These are phyloP conservation scores for Palaemon carinicauda DNA, from an alignment of 1,140 invertebrate species.

Conservation along the genomic window DNA sequence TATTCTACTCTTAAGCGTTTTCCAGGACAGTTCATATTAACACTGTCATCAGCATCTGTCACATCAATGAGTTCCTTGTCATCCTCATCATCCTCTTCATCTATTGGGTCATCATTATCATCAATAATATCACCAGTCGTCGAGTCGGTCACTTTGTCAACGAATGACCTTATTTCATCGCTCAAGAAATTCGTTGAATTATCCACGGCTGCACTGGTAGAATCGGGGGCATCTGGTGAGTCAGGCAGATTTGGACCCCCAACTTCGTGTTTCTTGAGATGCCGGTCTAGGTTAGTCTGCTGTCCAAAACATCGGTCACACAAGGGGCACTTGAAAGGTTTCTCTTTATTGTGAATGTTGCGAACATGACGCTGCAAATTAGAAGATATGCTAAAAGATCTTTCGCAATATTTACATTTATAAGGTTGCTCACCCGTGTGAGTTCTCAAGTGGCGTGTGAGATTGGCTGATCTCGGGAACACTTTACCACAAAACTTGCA, in stretches of 20 bases:
- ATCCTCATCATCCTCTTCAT: slow-evolving; percentile 53
- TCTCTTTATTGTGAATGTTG: slow-evolving; percentile 99
- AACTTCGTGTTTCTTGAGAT: slow-evolving; percentile 94
- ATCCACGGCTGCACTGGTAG: slow-evolving; percentile 66
- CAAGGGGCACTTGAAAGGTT: slow-evolving; percentile 74
- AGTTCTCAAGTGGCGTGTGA: slow-evolving; percentile 94
- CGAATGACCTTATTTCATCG: slow-evolving; percentile 92
- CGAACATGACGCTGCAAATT: slow-evolving; percentile 98
- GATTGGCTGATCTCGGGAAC: slow-evolving; percentile 97
- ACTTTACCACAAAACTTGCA: slow-evolving; percentile 98
- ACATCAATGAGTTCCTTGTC: slow-evolving; percentile 30
- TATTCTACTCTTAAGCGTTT: slow-evolving; percentile 33
- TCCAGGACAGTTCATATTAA: neutral
- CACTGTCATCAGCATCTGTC: slow-evolving; percentile 19
- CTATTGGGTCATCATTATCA: slow-evolving; percentile 43
- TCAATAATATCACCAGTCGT: slow-evolving; percentile 44
- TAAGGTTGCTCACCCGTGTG: slow-evolving; percentile 99
- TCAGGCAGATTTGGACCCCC: slow-evolving; percentile 62
- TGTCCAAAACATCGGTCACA: slow-evolving; percentile 93
- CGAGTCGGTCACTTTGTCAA: slow-evolving; percentile 82
- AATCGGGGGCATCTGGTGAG: slow-evolving; percentile 62
- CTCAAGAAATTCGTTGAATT: slow-evolving; percentile 72
- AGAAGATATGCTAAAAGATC: slow-evolving; percentile 98
- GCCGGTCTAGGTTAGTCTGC: slow-evolving; percentile 97
- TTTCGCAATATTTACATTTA: slow-evolving; percentile 97